These are phyloP conservation scores for Macrotus californicus DNA, from an alignment of 2,113 vertebrate species.

Conservation along the genomic window DNA sequence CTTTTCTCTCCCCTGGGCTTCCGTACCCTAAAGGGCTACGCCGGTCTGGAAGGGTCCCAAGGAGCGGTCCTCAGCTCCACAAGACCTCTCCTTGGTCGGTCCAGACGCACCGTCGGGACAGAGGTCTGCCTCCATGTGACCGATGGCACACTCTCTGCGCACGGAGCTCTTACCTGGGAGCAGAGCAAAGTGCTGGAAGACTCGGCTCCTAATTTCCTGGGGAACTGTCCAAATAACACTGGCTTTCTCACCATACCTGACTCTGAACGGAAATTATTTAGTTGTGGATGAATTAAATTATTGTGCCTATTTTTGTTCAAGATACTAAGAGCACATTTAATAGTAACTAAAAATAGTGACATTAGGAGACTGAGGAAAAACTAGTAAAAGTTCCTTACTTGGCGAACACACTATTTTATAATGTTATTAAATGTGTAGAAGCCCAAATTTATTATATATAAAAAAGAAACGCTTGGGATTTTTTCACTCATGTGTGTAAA, in stretches of 20 bases:
- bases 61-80: background rate
- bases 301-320: background rate
- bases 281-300: constrained; percentile 3
- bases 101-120: background rate
- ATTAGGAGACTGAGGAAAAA: background rate
- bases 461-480: background rate
- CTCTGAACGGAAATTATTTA: background rate
- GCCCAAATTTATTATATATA: background rate
- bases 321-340: background rate
- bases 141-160: background rate
- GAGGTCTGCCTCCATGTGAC: background rate
- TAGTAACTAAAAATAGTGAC: background rate
- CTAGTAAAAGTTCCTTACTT: background rate
- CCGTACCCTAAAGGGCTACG: background rate
- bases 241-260: background rate
- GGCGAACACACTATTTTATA: constrained; percentile 4
- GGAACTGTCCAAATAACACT: background rate
- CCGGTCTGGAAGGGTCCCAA: background rate
- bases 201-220: background rate
- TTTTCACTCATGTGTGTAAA: background rate
- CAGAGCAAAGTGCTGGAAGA: background rate
- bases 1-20: background rate
- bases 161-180: background rate
- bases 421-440: background rate
- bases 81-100: background rate